phyloP scores from a whole-genome alignment of 92 coral and sea anemone species.

The Porites lobata region DNA sequence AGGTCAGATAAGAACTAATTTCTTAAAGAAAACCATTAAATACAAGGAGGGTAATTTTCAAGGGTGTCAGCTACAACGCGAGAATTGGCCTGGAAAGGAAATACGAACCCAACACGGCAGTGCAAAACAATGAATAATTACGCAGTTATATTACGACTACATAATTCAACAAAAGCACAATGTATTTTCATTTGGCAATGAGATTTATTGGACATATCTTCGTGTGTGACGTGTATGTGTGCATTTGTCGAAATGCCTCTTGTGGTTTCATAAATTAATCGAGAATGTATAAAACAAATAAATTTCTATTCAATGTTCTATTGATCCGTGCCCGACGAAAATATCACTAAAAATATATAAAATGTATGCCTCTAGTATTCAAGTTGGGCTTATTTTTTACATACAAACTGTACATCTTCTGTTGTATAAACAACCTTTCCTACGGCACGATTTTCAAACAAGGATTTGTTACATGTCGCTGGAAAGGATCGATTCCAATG shows the following conservation, averaged over 20 bases:
- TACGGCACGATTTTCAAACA: slow-evolving; percentile 7
- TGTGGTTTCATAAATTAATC: slow-evolving; percentile 71
- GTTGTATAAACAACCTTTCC: slow-evolving; percentile 29
- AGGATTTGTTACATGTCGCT: neutral
- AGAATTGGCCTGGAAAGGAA: neutral
- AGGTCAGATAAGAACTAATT: slow-evolving; percentile 44
- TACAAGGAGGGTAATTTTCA: neutral
- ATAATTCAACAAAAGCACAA: neutral
- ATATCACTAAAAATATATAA: slow-evolving; percentile 66
- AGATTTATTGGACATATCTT: slow-evolving; percentile 26
- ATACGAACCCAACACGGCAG: neutral
- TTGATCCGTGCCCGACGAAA: slow-evolving; percentile 55
- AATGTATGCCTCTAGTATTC: slow-evolving; percentile 55
- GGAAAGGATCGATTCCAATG: neutral
- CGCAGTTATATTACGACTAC: neutral
- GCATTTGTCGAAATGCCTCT: slow-evolving; percentile 24
- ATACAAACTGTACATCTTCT: slow-evolving; percentile 42
- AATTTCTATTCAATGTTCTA: slow-evolving; percentile 44
- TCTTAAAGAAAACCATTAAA: slow-evolving; percentile 41
- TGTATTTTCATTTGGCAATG: neutral
- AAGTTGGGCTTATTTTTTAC: slow-evolving; percentile 46
- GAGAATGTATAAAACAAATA: slow-evolving; percentile 70
- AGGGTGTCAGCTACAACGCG: neutral
- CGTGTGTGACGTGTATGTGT: slow-evolving; percentile 36
- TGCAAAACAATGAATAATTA: neutral